Evolutionary conservation across 2,113 vertebrate genomes (phyloP).

Genomic region (Cinclus mexicanus): DNA sequence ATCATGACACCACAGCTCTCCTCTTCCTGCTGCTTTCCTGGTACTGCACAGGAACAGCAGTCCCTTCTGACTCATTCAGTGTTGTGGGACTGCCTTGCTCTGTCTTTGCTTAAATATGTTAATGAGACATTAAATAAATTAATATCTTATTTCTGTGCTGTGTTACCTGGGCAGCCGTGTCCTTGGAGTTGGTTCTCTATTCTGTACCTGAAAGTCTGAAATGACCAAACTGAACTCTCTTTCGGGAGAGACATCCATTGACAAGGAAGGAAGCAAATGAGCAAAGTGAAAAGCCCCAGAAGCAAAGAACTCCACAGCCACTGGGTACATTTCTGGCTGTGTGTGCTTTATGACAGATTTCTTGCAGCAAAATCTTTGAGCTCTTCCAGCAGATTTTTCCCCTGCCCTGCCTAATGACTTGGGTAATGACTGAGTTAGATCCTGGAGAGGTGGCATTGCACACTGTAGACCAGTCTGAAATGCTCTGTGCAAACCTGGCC

Average conservation of each 20-base stretch:
- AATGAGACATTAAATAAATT: not conserved
- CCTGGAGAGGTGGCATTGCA: not conserved
- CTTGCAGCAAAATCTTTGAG: not conserved
- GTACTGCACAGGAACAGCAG: not conserved
- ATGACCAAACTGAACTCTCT: not conserved
- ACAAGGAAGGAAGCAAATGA: not conserved
- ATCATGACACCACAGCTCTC: not conserved
- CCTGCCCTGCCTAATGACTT: not conserved
- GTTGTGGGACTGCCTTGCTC: not conserved
- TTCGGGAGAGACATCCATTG: not conserved
- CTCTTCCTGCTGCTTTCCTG: not conserved
- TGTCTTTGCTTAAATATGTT: not conserved
- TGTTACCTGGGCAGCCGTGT: not conserved
- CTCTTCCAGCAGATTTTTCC: not conserved
- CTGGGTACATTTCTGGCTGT: not conserved
- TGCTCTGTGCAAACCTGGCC: not conserved
- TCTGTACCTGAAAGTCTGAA: not conserved
- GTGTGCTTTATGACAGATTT: not conserved
- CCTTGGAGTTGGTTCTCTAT: not conserved
- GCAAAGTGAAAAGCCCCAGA: not conserved
- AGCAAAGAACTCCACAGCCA: not conserved
- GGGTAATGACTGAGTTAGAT: not conserved
- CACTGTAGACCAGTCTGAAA: not conserved
- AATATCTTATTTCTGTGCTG: not conserved
- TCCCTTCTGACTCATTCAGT: not conserved